Conservation (phyloP, 2,888 invertebrate species). For the Nemotelus pantherinus region DNA sequence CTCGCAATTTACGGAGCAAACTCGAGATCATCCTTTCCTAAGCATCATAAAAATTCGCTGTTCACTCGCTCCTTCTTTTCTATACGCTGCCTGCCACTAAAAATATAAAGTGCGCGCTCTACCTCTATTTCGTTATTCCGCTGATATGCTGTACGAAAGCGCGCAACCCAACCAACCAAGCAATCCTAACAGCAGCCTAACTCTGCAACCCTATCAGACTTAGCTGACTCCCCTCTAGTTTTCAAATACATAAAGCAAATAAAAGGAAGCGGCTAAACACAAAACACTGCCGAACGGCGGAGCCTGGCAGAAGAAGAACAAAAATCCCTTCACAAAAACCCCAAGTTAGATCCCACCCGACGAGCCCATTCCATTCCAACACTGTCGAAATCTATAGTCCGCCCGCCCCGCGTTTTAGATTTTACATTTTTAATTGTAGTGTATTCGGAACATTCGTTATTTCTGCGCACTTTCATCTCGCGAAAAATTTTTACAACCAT, state of each 20-base stretch:
- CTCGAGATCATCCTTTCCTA: conserved; percentile 45
- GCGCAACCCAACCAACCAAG: conserved; percentile 39
- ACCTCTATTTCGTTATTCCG: conserved; percentile 37
- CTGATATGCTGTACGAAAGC: conserved; percentile 22
- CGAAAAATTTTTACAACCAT: conserved; percentile 48
- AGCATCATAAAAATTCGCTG: conserved; percentile 43
- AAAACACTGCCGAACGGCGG: conserved; percentile 40
- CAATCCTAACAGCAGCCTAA: conserved; percentile 37
- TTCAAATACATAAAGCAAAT: conserved; percentile 45
- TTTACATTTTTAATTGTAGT: conserved; percentile 54
- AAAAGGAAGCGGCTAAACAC: conserved; percentile 45
- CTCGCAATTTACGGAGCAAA: conserved; percentile 42
- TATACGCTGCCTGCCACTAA: conserved; percentile 41
- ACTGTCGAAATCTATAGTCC: conserved; percentile 4
- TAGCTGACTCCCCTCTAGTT: conserved; percentile 44
- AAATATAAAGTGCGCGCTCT: conserved; percentile 43
- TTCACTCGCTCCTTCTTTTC: conserved; percentile 43
- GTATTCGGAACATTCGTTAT: conserved; percentile 52
- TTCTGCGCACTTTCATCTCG: conserved; percentile 54
- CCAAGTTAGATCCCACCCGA: conserved; percentile 30
- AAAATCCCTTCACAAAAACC: conserved; percentile 38
- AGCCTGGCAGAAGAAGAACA: conserved; percentile 39
- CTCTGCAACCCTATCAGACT: conserved; percentile 43
- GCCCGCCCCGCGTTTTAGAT: conserved; percentile 45
- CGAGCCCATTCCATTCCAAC: neutral